Base-by-base conservation (phyloP, 2,797 vertebrate species). In the Phrynocephalus guinanensis region DNA sequence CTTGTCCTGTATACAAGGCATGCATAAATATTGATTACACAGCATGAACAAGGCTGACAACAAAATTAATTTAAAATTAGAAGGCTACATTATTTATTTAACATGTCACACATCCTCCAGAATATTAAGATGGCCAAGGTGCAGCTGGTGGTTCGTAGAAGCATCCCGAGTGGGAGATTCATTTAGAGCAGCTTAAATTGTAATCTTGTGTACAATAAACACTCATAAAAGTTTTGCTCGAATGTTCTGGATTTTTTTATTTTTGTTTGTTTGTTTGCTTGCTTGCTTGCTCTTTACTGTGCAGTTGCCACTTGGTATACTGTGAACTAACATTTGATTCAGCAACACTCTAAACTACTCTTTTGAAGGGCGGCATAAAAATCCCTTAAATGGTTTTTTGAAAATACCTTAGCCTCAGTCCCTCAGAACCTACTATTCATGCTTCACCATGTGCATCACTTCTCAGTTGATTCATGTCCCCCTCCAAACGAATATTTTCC, bases 21-120 rank as follows among this genome's bases (percentile, higher is more conserved):
- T 92, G 63, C 86, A 93, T 94, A 96, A 96, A 94, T 95, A 94
- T 95, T 95, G 91, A 95, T 95, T 94, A 93, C 48, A 89, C 88
- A 88, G 87, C 89, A 93, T 33, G 33, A 44, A 93, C 85, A 56
- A 92, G 75, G 68, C 86, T 92, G 78, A 68, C 89, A 93, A 94
- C 91, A 89, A 93, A 94, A 70, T 89, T 91, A 93, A 95, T 92
- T 91, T 93, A 92, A 94, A 95, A 92, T 89, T 91, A 94, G 30
- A 33, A 81, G 79, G 84, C 91, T 90, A 82, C 60, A 94, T 95
- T 95, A 93, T 89, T 91, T 95, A 93, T 93, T 92, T 89, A 87
- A 91, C 78, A 89, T 93, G 73, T 91, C 91, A 92, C 83, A n/a
- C 81, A 94, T 84, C 56, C 85, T 91, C 86, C 52, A 93, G 87